These are phyloP conservation scores for Atherinosoma microstoma DNA, from an alignment of 2,797 vertebrate genomes.

Conservation along the genomic window DNA sequence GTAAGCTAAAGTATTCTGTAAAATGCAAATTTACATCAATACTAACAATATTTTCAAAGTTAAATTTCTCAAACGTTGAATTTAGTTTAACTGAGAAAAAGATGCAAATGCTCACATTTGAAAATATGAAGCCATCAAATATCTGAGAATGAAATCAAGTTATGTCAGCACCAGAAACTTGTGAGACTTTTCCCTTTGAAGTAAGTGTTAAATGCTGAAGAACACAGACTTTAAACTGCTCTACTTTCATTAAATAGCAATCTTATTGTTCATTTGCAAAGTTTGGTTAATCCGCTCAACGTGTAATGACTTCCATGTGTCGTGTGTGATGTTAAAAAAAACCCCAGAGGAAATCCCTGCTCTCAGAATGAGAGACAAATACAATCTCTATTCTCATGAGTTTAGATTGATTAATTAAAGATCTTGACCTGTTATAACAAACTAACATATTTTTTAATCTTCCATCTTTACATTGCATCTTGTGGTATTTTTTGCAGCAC, in stretches of 20 bases:
- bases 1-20: no score
- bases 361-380: no score
- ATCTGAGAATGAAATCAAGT: not conserved
- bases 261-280: no score
- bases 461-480: not conserved
- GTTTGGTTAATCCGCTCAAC: not conserved
- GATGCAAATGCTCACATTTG: not conserved
- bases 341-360: no score
- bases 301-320: not conserved
- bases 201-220: no score
- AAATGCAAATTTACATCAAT: no score
- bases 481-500: not conserved
- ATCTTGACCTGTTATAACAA: not conserved
- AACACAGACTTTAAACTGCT: no score
- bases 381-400: no score
- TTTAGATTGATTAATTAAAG: not conserved
- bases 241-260: no score
- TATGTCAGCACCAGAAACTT: not conserved
- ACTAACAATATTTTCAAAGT: not conserved
- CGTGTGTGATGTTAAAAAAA: no score
- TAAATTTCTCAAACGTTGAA: no score
- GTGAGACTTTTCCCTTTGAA: not conserved
- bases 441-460: no score
- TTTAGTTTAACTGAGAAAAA: not conserved
- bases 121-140: not conserved